Base-by-base conservation (phyloP, 2,888 invertebrate species). In the Euspilapteryx auroguttella region DNA sequence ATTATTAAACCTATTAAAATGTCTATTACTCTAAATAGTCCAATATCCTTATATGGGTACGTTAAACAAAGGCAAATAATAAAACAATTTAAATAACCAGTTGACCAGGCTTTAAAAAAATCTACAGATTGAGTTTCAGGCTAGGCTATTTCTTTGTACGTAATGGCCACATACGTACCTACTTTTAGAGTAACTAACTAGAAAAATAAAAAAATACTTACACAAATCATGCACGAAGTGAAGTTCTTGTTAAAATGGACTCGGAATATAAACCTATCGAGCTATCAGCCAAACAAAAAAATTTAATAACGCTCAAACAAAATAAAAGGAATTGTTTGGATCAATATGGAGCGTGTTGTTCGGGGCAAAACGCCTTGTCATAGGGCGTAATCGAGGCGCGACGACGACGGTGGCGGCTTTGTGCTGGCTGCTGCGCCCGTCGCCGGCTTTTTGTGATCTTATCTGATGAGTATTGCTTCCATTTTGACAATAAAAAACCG, bases 381-480 rank as follows among this genome's bases (percentile, higher is more conserved):
- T 73, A 73, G 63, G 57, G 59, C 57, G 66, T 73, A 75, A 73
- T 75, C 69, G 69, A 75, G 55, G 61, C 53, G 53, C 48, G 59
- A 56, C 65, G 65, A 65, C 66, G 59, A 56, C 65, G 65, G 65
- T 66, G 69, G 73, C 69, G 64, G 57, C 69, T 68, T 75, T 75
- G 73, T 65, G 45, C 40, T 40, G 46, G 8, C n/a, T n/a, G 26
- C 23, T 20, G 7, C 34, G 45, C 40, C 63, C 61, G 63, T 71
- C 69, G 58, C 54, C 69, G 54, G 49, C 47, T 73, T 73, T 75
- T 75, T 73, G 55, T 64, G 48, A 45, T 47, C 46, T 61, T 73
- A 73, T 73, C 73, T 69, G 73, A 75, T 75, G 68, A 66, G 56
- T 64, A 64, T 55, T 69, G 69, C 73, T 71, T 68, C 63, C 66